Percentiles rank a stretch among this genome's conserved stretches.
Evolutionary conservation across 2,113 vertebrate genomes (phyloP).

Genomic region (Pandion haliaetus): DNA sequence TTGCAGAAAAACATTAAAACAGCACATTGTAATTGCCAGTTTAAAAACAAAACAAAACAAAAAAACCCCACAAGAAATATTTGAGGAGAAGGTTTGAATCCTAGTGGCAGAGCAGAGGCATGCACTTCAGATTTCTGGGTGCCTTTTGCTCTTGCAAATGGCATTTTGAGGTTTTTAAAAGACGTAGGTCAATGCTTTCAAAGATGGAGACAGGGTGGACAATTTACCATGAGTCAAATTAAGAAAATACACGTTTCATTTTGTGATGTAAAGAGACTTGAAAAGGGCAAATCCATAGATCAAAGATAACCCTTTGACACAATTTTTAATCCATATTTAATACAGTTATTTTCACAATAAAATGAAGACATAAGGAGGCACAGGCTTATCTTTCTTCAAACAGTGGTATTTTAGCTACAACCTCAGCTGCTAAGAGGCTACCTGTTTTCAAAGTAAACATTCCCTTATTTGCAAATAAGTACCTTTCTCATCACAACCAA

Average conservation of each 20-base stretch:
- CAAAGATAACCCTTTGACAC: background rate
- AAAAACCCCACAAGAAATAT: background rate
- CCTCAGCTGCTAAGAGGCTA: background rate
- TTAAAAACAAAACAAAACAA: background rate
- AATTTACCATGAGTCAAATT: background rate
- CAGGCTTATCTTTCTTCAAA: background rate
- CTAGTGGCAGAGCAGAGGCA: background rate
- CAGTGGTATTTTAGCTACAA: background rate
- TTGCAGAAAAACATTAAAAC: background rate
- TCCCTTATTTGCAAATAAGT: background rate
- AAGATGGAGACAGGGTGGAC: background rate
- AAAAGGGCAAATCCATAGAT: background rate
- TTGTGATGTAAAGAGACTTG: background rate
- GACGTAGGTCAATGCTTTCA: too few relatives aligned
- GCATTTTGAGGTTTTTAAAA: background rate
- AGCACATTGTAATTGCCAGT: background rate
- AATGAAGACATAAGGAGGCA: background rate
- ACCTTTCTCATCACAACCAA: background rate
- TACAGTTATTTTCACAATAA: background rate
- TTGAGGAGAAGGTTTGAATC: background rate
- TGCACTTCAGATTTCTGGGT: background rate
- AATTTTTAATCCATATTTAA: background rate
- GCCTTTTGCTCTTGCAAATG: background rate
- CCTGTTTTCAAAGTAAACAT: background rate
- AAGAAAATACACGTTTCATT: background rate